Percentiles rank a stretch among this genome's conserved stretches.
phyloP scores from a whole-genome alignment of 2,888 invertebrate species.

The Eumerus sabulonum region DNA sequence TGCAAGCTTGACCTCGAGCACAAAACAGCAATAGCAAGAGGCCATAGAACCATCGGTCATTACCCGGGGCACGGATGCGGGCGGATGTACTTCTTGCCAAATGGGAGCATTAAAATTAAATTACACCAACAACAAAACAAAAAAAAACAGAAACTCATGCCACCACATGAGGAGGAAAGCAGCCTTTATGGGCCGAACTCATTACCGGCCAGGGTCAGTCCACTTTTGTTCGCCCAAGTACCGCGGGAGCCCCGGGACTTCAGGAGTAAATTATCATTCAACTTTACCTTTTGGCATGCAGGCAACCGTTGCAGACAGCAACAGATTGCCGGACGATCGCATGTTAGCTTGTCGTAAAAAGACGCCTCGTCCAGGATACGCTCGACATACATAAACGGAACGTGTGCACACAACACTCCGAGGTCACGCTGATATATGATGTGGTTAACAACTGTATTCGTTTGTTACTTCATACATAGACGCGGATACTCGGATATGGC shows the following conservation, averaged over 20 bases:
- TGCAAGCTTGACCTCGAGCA: conserved; percentile 47
- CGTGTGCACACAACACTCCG: background rate
- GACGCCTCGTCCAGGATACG: conserved; percentile 28
- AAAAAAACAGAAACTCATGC: conserved; percentile 60
- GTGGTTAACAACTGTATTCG: conserved; percentile 32
- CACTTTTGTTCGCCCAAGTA: conserved; percentile 33
- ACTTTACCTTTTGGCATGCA: no score
- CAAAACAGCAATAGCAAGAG: conserved; percentile 18
- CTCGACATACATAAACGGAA: background rate
- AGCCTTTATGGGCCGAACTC: conserved; percentile 56
- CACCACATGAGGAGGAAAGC: conserved; percentile 30
- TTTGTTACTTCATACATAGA: conserved; percentile 28
- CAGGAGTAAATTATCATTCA: conserved; percentile 57
- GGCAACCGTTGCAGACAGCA: conserved; percentile 32
- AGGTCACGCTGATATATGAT: conserved; percentile 47
- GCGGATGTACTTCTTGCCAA: conserved; percentile 57
- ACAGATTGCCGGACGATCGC: conserved; percentile 64
- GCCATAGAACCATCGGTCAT: background rate
- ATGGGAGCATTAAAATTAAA: conserved; percentile 67
- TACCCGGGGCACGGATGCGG: conserved; percentile 10
- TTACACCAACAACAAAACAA: no score
- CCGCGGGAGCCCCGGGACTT: no score
- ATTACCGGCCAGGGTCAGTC: conserved; percentile 53
- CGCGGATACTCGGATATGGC: background rate
- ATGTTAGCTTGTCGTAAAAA: conserved; percentile 54